Conservation (phyloP, 1,140 invertebrate genomes). For the Arion vulgaris region DNA sequence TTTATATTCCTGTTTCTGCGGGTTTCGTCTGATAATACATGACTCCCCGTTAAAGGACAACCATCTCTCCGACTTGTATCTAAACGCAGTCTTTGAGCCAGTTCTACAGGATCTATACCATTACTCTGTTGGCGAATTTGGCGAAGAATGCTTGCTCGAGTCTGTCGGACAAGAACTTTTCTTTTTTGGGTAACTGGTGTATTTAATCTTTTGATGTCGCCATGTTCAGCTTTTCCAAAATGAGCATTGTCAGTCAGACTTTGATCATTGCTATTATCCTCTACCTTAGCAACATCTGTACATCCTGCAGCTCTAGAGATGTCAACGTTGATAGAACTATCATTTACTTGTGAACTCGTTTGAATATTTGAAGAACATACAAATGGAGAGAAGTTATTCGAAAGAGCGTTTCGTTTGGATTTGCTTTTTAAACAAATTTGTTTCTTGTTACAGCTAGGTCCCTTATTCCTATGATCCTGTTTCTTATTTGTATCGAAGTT, state of each 20-base stretch:
- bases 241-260: not conserved
- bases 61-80: not conserved
- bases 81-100: not conserved
- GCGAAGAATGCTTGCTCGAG: slow-evolving; percentile 13
- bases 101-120: not conserved
- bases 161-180: not conserved
- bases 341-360: not conserved
- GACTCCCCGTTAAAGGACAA: not conserved
- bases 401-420: too few relatives aligned
- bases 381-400: not conserved
- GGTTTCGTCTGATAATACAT: not conserved
- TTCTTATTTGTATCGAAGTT: too few relatives aligned
- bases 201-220: not conserved
- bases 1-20: not conserved
- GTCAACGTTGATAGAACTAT: not conserved
- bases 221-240: not conserved
- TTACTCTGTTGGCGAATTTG: not conserved
- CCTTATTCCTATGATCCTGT: too few relatives aligned
- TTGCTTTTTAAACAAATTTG: too few relatives aligned
- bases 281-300: not conserved
- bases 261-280: not conserved
- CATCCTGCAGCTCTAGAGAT: not conserved
- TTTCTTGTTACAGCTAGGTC: too few relatives aligned
- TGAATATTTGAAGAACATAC: not conserved
- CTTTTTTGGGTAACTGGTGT: not conserved